phyloP scores from a whole-genome alignment of 2,113 vertebrate species.

The Marmota flaviventris region DNA sequence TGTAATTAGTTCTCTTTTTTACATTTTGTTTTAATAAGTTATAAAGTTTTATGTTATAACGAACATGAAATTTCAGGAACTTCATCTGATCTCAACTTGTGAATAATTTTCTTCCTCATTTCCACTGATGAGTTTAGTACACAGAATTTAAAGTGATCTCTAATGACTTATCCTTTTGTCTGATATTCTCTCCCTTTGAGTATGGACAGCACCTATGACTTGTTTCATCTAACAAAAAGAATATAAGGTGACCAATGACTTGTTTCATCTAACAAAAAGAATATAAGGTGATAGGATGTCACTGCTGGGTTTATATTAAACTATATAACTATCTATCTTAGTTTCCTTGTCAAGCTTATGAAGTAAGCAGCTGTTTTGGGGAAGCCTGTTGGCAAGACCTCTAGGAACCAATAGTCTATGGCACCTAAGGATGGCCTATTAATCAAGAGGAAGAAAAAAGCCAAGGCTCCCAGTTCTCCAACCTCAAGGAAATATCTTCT shows the following conservation, averaged over 20 bases:
- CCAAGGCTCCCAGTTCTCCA: neutral
- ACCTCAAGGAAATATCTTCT: neutral
- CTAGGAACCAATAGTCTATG: neutral
- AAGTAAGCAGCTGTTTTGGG: neutral
- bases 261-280: neutral
- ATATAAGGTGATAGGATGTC: neutral
- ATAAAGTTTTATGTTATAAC: slow-evolving; percentile 21
- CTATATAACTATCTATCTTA: neutral
- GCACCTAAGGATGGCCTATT: neutral
- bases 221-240: neutral
- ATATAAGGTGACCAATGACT: neutral
- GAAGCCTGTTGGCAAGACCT: neutral
- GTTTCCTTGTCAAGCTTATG: neutral
- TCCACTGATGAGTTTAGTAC: neutral
- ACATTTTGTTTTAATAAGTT: neutral
- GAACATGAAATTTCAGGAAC: neutral
- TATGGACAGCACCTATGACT: neutral
- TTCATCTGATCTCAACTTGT: slow-evolving; percentile 22
- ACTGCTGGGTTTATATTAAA: neutral
- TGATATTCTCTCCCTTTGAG: neutral
- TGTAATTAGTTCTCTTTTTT: neutral
- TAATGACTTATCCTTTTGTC: neutral
- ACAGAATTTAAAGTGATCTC: neutral
- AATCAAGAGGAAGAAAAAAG: neutral
- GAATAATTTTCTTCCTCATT: neutral